Conservation (phyloP, 1,140 invertebrate genomes). For the Berghia stephanieae region DNA sequence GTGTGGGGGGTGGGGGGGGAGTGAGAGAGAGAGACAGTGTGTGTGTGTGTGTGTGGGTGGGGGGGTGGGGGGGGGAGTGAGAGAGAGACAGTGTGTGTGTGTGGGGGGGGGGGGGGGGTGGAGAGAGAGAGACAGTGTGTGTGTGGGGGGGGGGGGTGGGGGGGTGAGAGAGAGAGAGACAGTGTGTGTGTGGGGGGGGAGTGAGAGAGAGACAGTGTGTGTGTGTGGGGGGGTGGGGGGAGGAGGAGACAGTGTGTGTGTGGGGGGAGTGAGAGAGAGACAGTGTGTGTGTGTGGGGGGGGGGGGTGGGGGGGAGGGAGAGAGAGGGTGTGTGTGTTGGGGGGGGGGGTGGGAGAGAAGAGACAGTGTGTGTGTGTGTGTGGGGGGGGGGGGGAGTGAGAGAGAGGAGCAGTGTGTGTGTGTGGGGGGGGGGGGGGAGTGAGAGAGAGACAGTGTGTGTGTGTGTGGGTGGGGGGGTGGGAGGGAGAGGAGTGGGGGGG, state of each 20-base stretch:
- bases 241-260: neutral
- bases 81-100: neutral
- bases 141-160: too few species aligned
- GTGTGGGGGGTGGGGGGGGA: neutral
- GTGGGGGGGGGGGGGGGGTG: neutral
- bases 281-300: neutral
- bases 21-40: conserved; percentile 11
- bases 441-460: neutral
- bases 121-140: neutral
- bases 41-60: neutral
- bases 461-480: neutral
- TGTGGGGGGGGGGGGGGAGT: neutral
- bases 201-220: neutral
- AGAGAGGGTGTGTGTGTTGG: neutral
- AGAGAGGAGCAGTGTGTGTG: neutral
- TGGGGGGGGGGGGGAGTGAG: too few species aligned
- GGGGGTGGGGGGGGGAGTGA: neutral
- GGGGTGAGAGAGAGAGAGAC: conserved; percentile 12
- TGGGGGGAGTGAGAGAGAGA: neutral
- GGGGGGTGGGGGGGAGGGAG: neutral
- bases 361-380: too few species aligned
- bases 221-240: neutral
- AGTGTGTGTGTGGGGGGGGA: neutral
- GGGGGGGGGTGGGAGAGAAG: too few species aligned
- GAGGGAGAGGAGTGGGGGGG: neutral